phyloP scores from a whole-genome alignment of 2,113 vertebrate species.

The Siphamia tubifer region DNA sequence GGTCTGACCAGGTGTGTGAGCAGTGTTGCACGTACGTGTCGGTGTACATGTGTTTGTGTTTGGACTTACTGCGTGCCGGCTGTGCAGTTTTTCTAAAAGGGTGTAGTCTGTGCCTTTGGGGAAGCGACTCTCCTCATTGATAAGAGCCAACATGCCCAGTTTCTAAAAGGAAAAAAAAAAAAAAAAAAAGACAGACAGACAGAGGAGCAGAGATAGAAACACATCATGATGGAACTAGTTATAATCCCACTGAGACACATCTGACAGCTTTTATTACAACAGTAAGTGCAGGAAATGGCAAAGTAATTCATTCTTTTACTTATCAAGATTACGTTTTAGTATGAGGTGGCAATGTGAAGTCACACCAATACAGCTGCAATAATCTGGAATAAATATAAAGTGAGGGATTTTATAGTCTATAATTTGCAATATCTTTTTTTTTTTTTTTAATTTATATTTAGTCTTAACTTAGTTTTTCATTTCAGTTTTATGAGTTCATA shows the following conservation, averaged over 20 bases:
- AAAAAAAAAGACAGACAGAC: conserved; percentile 37
- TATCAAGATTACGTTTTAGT: background rate
- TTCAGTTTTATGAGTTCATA: too few species aligned
- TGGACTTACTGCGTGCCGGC: conserved; percentile 86
- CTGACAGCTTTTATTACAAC: conserved; percentile 41
- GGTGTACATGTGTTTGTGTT: conserved; percentile 5
- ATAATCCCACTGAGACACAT: conserved; percentile 46
- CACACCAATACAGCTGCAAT: background rate
- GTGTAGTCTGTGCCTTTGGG: conserved; percentile 95
- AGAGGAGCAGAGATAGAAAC: conserved; percentile 44
- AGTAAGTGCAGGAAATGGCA: conserved; percentile 37
- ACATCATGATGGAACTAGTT: conserved; percentile 55
- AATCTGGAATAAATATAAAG: too few species aligned
- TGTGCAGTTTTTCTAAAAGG: conserved; percentile 92
- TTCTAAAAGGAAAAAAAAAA: conserved; percentile 85
- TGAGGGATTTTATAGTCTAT: too few species aligned
- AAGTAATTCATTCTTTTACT: conserved; percentile 24
- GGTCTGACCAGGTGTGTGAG: background rate
- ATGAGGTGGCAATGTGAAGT: background rate
- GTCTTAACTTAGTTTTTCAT: too few species aligned
- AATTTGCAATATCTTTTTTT: too few species aligned
- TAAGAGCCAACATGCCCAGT: conserved; percentile 90
- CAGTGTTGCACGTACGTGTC: background rate
- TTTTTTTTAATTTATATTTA: too few species aligned
- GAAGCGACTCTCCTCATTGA: conserved; percentile 94